Evolutionary conservation across 2,888 invertebrate genomes (phyloP).

Genomic region (Carcina quercana): DNA sequence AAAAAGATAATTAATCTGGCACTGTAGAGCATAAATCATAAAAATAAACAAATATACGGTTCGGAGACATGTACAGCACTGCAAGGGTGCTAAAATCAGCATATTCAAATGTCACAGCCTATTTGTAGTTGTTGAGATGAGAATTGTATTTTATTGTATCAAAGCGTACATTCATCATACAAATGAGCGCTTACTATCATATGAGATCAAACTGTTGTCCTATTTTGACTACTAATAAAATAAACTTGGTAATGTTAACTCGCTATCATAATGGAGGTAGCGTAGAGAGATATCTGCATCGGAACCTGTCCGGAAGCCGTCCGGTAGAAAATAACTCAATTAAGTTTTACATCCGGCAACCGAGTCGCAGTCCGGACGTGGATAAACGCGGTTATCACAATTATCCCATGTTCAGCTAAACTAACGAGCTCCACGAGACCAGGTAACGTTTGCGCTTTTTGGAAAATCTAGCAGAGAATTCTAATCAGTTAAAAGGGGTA

Average conservation of each 20-base stretch:
- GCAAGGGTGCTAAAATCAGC: too few species aligned
- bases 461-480: constrained; percentile 19
- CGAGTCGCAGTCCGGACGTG: constrained; percentile 44
- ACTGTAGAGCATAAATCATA: too few species aligned
- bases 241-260: neutral
- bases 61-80: too few species aligned
- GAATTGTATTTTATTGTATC: too few species aligned
- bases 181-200: too few species aligned
- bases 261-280: neutral
- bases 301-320: constrained; percentile 17
- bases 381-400: constrained; percentile 63
- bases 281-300: constrained; percentile 9
- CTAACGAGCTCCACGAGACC: constrained; percentile 39
- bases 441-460: constrained; percentile 22
- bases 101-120: too few species aligned
- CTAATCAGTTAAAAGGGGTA: constrained; percentile 13
- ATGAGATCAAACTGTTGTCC: too few species aligned
- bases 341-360: constrained; percentile 55
- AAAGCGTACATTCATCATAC: too few species aligned
- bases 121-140: too few species aligned
- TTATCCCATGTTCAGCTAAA: constrained; percentile 48
- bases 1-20: too few species aligned
- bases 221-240: neutral
- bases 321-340: constrained; percentile 52
- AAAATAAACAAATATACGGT: too few species aligned